Percentiles rank a stretch among this genome's conserved stretches.
Conservation (phyloP, 2,113 vertebrate genomes). For the Zosterops hypoxanthus region DNA sequence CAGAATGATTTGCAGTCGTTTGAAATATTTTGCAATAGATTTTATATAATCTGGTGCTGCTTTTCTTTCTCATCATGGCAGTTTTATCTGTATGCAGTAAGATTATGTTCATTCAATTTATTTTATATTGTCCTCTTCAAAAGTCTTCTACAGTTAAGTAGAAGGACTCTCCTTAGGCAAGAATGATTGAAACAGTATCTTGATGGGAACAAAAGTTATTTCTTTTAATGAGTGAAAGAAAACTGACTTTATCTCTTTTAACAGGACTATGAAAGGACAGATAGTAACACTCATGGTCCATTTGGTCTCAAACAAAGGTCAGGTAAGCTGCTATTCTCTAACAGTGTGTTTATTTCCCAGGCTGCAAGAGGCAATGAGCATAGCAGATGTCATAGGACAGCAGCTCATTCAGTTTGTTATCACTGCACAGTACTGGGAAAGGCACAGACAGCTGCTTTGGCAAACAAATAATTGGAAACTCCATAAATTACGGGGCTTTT, state of each 20-base stretch:
- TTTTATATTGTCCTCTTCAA: neutral
- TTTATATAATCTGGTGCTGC: neutral
- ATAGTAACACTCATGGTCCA: constrained; percentile 74
- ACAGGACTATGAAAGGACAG: constrained; percentile 80
- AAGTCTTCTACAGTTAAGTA: neutral
- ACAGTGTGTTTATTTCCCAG: neutral
- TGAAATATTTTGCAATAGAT: neutral
- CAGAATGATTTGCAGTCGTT: neutral
- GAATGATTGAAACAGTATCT: neutral
- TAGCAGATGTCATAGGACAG: neutral
- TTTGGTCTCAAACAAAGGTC: constrained; percentile 97
- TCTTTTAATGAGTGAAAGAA: neutral
- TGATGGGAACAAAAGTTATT: neutral
- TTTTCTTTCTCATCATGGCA: neutral
- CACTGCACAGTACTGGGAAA: neutral
- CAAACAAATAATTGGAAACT: neutral
- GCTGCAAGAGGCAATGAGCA: neutral
- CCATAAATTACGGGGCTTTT: neutral
- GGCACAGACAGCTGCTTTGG: neutral
- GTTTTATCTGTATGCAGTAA: neutral
- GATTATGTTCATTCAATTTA: neutral
- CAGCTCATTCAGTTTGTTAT: neutral
- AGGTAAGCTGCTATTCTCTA: constrained; percentile 78
- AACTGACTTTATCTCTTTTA: constrained; percentile 5
- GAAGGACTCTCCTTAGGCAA: neutral